A percentile compares a stretch with the other conserved stretches of the same genome.
Conservation (phyloP, 2,888 invertebrate species). For the Macrosoma leucophasiata region DNA sequence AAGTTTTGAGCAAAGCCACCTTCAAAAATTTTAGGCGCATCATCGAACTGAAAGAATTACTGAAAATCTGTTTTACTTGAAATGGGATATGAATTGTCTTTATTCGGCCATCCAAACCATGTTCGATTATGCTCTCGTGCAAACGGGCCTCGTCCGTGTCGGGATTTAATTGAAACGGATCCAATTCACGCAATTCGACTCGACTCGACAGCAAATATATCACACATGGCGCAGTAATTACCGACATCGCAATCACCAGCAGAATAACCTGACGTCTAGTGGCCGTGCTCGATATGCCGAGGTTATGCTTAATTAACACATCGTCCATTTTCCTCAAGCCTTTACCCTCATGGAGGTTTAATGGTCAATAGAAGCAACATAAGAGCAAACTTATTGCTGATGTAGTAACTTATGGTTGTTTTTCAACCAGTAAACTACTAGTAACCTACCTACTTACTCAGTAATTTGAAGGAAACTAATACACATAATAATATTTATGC, state of each 20-base stretch:
- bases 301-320: constrained; percentile 30
- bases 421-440: too few species aligned
- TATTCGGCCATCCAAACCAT: constrained; percentile 29
- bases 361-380: too few species aligned
- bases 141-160: constrained; percentile 40
- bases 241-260: constrained; percentile 22
- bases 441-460: too few species aligned
- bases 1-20: too few species aligned
- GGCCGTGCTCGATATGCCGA: constrained; percentile 34
- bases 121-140: constrained; percentile 45
- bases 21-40: too few species aligned
- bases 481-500: too few species aligned
- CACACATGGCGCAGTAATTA: constrained; percentile 6
- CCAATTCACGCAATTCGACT: constrained; percentile 47
- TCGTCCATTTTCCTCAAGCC: too few species aligned
- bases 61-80: constrained; percentile 25
- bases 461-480: too few species aligned
- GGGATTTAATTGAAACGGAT: constrained; percentile 63
- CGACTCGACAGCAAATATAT: constrained; percentile 22
- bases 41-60: too few species aligned
- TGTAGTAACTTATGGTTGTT: too few species aligned
- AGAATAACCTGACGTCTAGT: constrained; percentile 55
- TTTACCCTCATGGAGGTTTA: too few species aligned
- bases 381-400: too few species aligned
- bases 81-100: constrained; percentile 28